Conservation (phyloP, 92 coral and sea anemone species). For the Actinostola sp. region DNA sequence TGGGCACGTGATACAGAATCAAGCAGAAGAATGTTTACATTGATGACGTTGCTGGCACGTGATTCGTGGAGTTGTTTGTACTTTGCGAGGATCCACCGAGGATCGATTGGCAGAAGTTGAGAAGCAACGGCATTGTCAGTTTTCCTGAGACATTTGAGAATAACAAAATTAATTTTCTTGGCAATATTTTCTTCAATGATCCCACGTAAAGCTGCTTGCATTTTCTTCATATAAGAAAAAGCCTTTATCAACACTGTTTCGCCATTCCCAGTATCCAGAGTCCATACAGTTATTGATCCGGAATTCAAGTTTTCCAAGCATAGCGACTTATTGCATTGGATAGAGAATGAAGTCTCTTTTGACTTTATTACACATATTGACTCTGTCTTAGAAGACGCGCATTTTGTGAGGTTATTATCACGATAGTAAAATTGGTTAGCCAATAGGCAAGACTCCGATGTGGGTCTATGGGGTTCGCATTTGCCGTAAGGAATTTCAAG, state of each 20-base stretch:
- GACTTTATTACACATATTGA: conserved; percentile 18
- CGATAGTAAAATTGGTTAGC: conserved; percentile 28
- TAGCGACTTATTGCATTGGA: too few relatives aligned
- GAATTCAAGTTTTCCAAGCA: too few relatives aligned
- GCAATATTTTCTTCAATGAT: conserved; percentile 32
- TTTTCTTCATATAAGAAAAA: too few relatives aligned
- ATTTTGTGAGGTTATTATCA: conserved; percentile 27
- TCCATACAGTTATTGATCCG: too few relatives aligned
- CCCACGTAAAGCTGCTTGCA: conserved; percentile 29
- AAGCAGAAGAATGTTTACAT: conserved; percentile 68
- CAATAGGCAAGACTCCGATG: conserved; percentile 25
- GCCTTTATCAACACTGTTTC: neutral
- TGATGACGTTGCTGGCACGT: conserved; percentile 45
- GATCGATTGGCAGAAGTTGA: conserved; percentile 57
- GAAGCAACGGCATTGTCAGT: too few relatives aligned
- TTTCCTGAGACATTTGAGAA: conserved; percentile 33
- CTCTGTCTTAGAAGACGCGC: conserved; percentile 41
- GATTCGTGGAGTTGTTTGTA: neutral
- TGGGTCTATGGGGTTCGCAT: conserved; percentile 54
- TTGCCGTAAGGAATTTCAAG: conserved; percentile 61
- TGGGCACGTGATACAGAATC: conserved; percentile 85
- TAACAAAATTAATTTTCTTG: conserved; percentile 30
- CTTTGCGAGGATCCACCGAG: conserved; percentile 21
- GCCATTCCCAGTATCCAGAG: too few relatives aligned
- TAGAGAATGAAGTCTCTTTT: too few relatives aligned